Percentiles rank a stretch among this genome's conserved stretches.
Evolutionary conservation across 2,888 invertebrate genomes (phyloP).

Genomic region (Thysanoteuthis rhombus): DNA sequence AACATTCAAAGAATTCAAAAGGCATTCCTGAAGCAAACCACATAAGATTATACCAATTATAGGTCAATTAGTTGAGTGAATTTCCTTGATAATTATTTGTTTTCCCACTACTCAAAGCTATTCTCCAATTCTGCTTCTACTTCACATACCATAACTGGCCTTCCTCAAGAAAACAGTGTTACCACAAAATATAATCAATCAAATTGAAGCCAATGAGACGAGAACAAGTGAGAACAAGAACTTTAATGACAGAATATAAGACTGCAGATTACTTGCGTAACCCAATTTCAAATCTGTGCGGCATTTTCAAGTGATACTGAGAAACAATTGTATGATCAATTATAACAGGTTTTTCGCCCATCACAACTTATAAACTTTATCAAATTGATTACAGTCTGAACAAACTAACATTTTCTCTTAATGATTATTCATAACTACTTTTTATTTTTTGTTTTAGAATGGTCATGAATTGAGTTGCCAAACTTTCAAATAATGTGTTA

Average conservation of each 20-base stretch:
- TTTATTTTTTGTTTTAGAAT: too few species aligned
- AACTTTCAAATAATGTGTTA: too few species aligned
- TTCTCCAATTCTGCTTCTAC: neutral
- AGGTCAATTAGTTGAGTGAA: neutral
- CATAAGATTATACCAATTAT: neutral
- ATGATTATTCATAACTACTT: too few species aligned
- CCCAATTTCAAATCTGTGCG: neutral
- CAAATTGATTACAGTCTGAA: too few species aligned
- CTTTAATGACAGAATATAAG: neutral
- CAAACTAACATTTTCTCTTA: too few species aligned
- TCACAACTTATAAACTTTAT: too few species aligned
- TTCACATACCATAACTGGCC: neutral
- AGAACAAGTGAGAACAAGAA: neutral
- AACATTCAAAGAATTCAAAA: neutral
- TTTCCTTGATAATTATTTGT: neutral
- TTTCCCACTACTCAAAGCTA: neutral
- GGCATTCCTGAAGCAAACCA: slow-evolving; percentile 19
- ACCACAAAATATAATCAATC: neutral
- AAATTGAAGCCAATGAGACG: neutral
- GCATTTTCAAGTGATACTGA: too few species aligned
- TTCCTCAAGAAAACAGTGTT: neutral
- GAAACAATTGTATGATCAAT: too few species aligned
- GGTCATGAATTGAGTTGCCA: too few species aligned
- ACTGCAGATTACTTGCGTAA: neutral
- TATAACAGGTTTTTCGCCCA: too few species aligned